phyloP scores from a whole-genome alignment of 2,113 vertebrate genomes.

The Phrynosoma platyrhinos region DNA sequence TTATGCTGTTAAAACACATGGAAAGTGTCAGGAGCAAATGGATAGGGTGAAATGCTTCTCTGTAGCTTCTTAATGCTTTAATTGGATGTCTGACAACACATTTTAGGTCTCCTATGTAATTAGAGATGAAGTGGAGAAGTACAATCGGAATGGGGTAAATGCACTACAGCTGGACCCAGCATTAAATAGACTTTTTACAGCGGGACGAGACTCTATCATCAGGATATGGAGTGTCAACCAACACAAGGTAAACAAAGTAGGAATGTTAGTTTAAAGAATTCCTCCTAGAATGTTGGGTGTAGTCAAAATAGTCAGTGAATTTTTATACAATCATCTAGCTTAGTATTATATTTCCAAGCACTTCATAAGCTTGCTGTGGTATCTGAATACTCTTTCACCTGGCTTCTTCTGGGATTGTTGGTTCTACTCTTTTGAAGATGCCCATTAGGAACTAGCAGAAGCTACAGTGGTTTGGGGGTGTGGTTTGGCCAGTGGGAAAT shows the following conservation, averaged over 20 bases:
- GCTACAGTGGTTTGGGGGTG: background rate
- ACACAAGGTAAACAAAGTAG: slow-evolving; percentile 87
- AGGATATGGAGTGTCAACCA: slow-evolving; percentile 99
- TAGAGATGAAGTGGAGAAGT: slow-evolving; percentile 98
- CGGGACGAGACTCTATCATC: slow-evolving; percentile 96
- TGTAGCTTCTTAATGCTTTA: slow-evolving; percentile 35
- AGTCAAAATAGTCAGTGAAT: background rate
- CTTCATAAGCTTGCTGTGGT: background rate
- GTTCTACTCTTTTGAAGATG: background rate
- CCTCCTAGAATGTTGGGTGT: background rate
- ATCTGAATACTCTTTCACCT: background rate
- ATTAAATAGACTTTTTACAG: slow-evolving; percentile 95
- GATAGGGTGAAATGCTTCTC: background rate
- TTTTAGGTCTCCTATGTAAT: slow-evolving; percentile 97
- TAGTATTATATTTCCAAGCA: background rate
- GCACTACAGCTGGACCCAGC: slow-evolving; percentile 96
- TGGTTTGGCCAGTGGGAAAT: background rate
- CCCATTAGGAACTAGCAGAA: background rate
- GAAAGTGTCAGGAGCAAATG: background rate
- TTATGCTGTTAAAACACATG: background rate
- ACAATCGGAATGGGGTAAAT: slow-evolving; percentile 97
- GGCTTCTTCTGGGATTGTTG: background rate
- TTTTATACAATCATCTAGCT: background rate
- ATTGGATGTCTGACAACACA: slow-evolving; percentile 52
- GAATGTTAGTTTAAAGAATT: background rate